phyloP scores from a whole-genome alignment of 2,797 vertebrate genomes.

The Cyclura pinguis region DNA sequence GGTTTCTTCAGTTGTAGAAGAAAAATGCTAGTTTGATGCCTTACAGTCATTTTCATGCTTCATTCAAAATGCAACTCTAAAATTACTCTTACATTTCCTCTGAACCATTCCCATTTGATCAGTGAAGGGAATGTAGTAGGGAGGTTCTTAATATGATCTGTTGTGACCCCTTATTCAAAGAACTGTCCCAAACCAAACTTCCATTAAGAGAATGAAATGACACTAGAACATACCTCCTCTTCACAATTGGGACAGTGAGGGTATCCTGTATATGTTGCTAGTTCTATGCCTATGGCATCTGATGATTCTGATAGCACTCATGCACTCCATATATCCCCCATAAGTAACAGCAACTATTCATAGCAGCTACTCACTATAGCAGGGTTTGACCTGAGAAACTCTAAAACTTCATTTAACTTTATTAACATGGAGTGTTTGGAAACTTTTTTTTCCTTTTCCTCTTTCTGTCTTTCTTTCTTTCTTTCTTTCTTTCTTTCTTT shows the following conservation, averaged over 20 bases:
- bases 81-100: conserved; percentile 49
- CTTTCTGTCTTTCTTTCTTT: no score
- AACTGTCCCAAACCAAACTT: conserved; percentile 80
- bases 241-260: conserved; percentile 51
- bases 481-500: no score
- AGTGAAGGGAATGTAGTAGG: conserved; percentile 71
- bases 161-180: conserved; percentile 81
- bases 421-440: conserved; percentile 79
- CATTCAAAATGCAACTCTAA: conserved; percentile 69
- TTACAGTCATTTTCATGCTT: conserved; percentile 75
- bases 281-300: conserved; percentile 69
- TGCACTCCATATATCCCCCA: conserved; percentile 67
- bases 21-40: conserved; percentile 57
- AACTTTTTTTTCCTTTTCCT: conserved; percentile 66
- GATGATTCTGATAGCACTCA: conserved; percentile 70
- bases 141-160: conserved; percentile 80
- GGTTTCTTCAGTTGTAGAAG: conserved; percentile 38
- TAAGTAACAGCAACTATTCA: conserved; percentile 76
- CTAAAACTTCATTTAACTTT: conserved; percentile 79
- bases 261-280: conserved; percentile 61
- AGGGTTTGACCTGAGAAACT: conserved; percentile 86
- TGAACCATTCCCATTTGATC: conserved; percentile 60
- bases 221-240: conserved; percentile 69
- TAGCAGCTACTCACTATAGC: conserved; percentile 84
- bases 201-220: conserved; percentile 72